phyloP scores from a whole-genome alignment of 2,797 vertebrate species.

The Chloroceryle amazona region DNA sequence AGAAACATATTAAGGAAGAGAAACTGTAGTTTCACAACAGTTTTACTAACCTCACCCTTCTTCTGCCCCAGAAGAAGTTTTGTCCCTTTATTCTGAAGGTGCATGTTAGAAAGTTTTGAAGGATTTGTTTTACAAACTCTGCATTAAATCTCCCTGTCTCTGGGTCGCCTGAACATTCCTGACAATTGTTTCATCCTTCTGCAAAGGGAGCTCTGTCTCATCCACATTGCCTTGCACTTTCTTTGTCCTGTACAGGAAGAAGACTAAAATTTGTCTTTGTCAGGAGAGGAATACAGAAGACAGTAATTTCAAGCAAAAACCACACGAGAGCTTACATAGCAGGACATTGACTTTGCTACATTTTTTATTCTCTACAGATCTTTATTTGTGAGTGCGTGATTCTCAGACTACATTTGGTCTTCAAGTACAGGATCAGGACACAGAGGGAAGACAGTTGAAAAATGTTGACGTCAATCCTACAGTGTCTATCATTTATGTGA shows the following conservation, averaged over 20 bases:
- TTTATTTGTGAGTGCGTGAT: neutral
- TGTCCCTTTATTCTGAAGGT: neutral
- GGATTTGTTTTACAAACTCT: neutral
- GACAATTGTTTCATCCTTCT: neutral
- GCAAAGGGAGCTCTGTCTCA: neutral
- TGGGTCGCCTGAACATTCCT: neutral
- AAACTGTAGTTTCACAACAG: neutral
- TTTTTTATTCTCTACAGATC: neutral
- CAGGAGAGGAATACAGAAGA: neutral
- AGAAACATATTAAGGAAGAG: neutral
- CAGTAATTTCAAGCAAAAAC: neutral
- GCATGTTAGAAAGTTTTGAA: neutral
- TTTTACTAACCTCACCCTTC: neutral
- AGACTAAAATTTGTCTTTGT: neutral
- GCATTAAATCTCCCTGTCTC: fast-evolving
- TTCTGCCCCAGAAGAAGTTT: neutral
- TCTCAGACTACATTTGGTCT: neutral
- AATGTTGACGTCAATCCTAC: neutral
- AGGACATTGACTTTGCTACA: neutral
- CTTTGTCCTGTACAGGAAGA: neutral
- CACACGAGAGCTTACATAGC: neutral
- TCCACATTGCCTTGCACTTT: neutral
- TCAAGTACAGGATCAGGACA: neutral
- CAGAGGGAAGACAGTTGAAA: neutral
- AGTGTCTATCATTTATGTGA: neutral